phyloP scores from a whole-genome alignment of 2,113 vertebrate species.

The Dermatemys mawii region DNA sequence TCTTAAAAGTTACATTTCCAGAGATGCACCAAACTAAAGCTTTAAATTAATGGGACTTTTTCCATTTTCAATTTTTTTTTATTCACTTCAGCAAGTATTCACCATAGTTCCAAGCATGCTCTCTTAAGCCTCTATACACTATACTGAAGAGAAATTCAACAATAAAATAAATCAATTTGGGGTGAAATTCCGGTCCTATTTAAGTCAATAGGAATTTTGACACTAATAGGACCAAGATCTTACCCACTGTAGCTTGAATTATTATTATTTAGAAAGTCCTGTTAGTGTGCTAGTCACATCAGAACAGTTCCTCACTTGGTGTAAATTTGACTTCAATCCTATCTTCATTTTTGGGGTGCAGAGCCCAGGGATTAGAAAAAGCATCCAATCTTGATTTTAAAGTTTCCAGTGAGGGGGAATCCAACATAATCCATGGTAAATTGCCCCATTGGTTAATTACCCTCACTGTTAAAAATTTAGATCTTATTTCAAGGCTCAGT shows the following conservation, averaged over 20 bases:
- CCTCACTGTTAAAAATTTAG: too few relatives aligned
- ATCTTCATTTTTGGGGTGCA: background rate
- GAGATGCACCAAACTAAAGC: background rate
- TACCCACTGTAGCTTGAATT: background rate
- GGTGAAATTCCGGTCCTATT: constrained; percentile 24
- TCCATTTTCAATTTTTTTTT: too few relatives aligned
- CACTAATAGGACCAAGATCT: background rate
- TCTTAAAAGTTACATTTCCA: background rate
- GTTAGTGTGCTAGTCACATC: constrained; percentile 35
- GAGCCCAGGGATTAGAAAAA: background rate
- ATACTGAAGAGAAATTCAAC: constrained; percentile 12
- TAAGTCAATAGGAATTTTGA: constrained; percentile 14
- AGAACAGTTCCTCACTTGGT: background rate
- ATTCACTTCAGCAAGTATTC: background rate
- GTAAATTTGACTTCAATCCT: constrained; percentile 17
- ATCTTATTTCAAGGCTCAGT: too few relatives aligned
- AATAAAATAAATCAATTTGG: background rate
- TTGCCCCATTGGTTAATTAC: too few relatives aligned
- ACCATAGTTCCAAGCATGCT: background rate
- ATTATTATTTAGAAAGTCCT: constrained; percentile 39
- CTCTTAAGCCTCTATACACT: background rate
- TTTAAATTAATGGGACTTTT: constrained; percentile 4
- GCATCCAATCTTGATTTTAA: too few relatives aligned
- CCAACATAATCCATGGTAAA: too few relatives aligned
- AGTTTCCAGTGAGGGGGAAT: too few relatives aligned